Percentiles rank a stretch among this genome's conserved stretches.
Conservation (phyloP, 1,140 invertebrate genomes). For the Trichonephila clavipes region DNA sequence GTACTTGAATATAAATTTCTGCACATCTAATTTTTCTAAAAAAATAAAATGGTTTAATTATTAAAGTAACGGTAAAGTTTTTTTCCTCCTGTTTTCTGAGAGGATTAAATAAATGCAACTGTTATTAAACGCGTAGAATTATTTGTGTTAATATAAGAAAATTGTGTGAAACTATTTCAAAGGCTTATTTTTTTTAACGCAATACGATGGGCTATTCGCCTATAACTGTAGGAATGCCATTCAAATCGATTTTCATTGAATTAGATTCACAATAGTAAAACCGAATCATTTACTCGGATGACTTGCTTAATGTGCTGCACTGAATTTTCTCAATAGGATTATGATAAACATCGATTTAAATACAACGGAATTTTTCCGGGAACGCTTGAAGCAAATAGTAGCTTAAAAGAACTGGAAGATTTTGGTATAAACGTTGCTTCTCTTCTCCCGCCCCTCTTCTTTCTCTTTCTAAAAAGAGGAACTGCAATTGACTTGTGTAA, state of each 20-base stretch:
- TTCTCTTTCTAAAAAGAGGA: constrained; percentile 1
- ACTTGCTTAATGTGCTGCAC: not conserved
- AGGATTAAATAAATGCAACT: no score
- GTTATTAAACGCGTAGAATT: not conserved
- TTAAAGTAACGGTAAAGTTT: not conserved
- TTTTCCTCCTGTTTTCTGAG: not conserved
- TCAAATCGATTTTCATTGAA: not conserved
- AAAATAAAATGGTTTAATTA: not conserved
- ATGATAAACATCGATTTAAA: constrained; percentile 8
- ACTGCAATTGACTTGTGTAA: constrained; percentile 48
- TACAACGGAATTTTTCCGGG: not conserved
- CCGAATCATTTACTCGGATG: constrained; percentile 1
- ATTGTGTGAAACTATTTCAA: not conserved
- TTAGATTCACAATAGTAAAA: not conserved
- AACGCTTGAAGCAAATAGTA: not conserved
- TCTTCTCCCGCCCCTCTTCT: not conserved
- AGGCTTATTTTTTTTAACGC: not conserved
- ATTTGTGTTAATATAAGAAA: not conserved
- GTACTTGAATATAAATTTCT: no score
- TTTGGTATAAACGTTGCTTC: not conserved
- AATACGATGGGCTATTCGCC: not conserved
- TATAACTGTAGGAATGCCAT: constrained; percentile 1
- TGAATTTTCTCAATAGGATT: constrained; percentile 27
- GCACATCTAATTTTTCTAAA: not conserved
- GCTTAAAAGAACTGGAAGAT: not conserved